Percentiles rank a stretch among this genome's conserved stretches.
Evolutionary conservation across 2,113 vertebrate species (phyloP).

Genomic region (Chionodraco myersi): DNA sequence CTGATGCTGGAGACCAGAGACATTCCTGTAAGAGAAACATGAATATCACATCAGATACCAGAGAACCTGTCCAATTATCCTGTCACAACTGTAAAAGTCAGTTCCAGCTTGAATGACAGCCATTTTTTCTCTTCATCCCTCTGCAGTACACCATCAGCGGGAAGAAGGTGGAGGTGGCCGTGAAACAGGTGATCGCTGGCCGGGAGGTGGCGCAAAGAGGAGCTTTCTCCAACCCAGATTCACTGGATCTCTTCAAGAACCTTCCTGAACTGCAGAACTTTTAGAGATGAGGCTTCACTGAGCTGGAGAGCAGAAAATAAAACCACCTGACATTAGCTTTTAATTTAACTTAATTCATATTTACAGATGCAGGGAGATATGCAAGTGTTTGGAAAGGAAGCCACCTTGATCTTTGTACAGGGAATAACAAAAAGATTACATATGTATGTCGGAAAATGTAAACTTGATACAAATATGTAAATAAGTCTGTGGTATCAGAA

Average conservation of each 20-base stretch:
- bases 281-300: slow-evolving; percentile 72
- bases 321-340: slow-evolving; percentile 25
- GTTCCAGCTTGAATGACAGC: slow-evolving; percentile 24
- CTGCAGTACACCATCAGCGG: slow-evolving; percentile 94
- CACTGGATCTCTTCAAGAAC: slow-evolving; percentile 92
- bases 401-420: not conserved
- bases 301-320: slow-evolving; percentile 5
- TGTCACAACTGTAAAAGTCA: slow-evolving; percentile 15
- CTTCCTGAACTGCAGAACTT: slow-evolving; percentile 94
- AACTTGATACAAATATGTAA: slow-evolving; percentile 7
- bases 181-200: slow-evolving; percentile 94
- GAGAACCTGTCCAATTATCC: slow-evolving; percentile 11
- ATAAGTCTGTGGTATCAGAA: not conserved
- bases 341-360: slow-evolving; percentile 40
- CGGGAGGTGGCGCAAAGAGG: slow-evolving; percentile 89
- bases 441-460: not conserved
- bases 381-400: slow-evolving; percentile 3
- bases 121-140: not conserved
- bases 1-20: slow-evolving; percentile 92
- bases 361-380: slow-evolving; percentile 13
- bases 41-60: slow-evolving; percentile 29
- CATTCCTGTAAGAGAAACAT: slow-evolving; percentile 88
- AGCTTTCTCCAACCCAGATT: slow-evolving; percentile 93
- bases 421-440: not conserved
- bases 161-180: slow-evolving; percentile 97